Percentiles rank a stretch among this genome's conserved stretches.
phyloP scores from a whole-genome alignment of 2,888 invertebrate genomes.

The Crioceris asparagi region DNA sequence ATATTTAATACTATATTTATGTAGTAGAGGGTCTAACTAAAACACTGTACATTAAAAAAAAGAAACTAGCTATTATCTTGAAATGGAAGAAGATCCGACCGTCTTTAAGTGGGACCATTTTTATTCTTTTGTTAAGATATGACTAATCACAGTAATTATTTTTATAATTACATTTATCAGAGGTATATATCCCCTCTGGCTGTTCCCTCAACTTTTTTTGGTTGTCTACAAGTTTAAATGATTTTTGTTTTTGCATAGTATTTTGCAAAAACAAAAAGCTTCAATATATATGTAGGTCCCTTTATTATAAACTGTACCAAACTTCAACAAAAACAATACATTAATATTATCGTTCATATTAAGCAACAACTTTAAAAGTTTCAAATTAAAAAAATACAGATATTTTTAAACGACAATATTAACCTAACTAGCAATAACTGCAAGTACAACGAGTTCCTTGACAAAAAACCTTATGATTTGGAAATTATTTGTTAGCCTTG shows the following conservation, averaged over 20 bases:
- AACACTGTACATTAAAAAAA: slow-evolving; percentile 30
- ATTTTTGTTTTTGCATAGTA: not conserved
- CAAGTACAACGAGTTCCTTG: too few species aligned
- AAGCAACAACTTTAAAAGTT: slow-evolving; percentile 1
- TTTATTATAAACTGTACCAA: slow-evolving; percentile 26
- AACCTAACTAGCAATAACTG: too few species aligned
- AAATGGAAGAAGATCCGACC: slow-evolving; percentile 17
- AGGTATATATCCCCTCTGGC: slow-evolving; percentile 12
- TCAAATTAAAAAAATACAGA: too few species aligned
- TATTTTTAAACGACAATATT: too few species aligned
- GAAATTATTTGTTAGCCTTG: too few species aligned
- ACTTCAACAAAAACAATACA: slow-evolving; percentile 25
- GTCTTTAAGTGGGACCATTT: slow-evolving; percentile 14
- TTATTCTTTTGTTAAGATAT: slow-evolving; percentile 22
- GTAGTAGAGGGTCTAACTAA: slow-evolving; percentile 18
- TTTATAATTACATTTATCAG: slow-evolving; percentile 17
- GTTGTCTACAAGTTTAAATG: not conserved
- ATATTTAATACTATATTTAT: slow-evolving; percentile 20
- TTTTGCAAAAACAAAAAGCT: slow-evolving; percentile 1
- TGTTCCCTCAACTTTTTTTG: slow-evolving; percentile 20
- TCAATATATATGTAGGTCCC: slow-evolving; percentile 2
- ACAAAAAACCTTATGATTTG: too few species aligned
- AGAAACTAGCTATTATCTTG: slow-evolving; percentile 12
- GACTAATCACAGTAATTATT: slow-evolving; percentile 30
- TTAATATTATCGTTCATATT: slow-evolving; percentile 8